Evolutionary conservation across 1,140 invertebrate species (phyloP).

Genomic region (Drosophila bocqueti): DNA sequence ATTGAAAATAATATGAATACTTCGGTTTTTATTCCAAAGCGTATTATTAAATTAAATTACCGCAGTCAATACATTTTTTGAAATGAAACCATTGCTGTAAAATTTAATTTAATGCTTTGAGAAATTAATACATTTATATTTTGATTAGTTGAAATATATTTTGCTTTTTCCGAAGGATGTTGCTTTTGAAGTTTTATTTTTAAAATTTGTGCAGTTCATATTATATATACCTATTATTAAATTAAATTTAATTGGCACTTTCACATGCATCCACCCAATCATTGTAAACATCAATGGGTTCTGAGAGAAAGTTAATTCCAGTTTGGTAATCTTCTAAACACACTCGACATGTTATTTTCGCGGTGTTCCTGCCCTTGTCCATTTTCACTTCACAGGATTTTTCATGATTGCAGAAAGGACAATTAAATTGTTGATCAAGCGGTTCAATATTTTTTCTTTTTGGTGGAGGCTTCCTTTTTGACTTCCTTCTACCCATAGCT

Average conservation of each 20-base stretch:
- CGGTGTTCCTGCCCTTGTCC: conserved; percentile 96
- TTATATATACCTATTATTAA: background rate
- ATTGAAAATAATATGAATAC: too few species aligned
- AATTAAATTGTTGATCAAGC: conserved; percentile 98
- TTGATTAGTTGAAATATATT: background rate
- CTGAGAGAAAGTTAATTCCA: conserved; percentile 97
- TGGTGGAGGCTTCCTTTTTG: conserved; percentile 97
- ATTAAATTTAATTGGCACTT: conserved; percentile 90
- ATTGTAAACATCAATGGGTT: conserved; percentile 99
- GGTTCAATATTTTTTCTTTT: conserved; percentile 87
- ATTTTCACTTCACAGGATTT: conserved; percentile 99
- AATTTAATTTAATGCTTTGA: too few species aligned
- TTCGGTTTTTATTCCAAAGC: too few species aligned
- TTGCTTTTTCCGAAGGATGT: background rate
- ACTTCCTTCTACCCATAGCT: conserved; percentile 97
- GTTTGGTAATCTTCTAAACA: conserved; percentile 99
- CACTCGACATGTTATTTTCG: conserved; percentile 96
- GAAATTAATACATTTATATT: too few species aligned
- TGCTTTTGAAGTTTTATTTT: background rate
- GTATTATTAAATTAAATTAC: too few species aligned
- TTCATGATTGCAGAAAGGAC: conserved; percentile 99
- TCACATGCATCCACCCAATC: conserved; percentile 99
- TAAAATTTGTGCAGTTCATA: background rate
- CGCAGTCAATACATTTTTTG: too few species aligned
- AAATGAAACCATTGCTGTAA: too few species aligned